A percentile compares a stretch with the other conserved stretches of the same genome.
phyloP scores from a whole-genome alignment of 2,888 invertebrate species.

The Enchytraeus crypticus region DNA sequence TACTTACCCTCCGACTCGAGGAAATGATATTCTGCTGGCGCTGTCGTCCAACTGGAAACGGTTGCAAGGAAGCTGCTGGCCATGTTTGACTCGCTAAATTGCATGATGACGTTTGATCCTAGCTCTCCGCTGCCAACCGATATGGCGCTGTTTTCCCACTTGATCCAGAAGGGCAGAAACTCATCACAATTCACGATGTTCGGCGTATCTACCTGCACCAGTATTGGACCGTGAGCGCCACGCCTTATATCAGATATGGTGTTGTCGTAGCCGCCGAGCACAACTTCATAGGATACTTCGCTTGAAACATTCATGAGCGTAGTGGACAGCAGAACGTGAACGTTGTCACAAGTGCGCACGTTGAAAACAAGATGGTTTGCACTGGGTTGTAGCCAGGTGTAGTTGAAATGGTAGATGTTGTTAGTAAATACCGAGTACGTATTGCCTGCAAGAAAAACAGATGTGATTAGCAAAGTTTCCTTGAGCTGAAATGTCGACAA shows the following conservation, averaged over 20 bases:
- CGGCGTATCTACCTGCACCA: conserved; percentile 2
- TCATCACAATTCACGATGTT: conserved; percentile 6
- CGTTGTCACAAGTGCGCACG: conserved; percentile 1
- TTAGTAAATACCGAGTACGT: too few relatives aligned
- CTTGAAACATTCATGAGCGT: background rate
- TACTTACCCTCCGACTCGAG: conserved; percentile 1
- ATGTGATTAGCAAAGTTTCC: too few relatives aligned
- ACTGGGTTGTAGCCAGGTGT: background rate
- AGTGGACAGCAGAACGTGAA: background rate
- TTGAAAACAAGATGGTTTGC: background rate
- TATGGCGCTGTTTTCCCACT: conserved; percentile 1
- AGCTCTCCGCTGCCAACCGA: conserved; percentile 1
- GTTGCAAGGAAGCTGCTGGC: background rate
- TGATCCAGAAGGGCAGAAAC: conserved; percentile 4
- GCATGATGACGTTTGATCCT: background rate
- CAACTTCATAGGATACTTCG: conserved; percentile 4
- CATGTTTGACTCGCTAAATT: background rate
- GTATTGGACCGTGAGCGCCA: background rate
- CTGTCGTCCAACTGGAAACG: background rate
- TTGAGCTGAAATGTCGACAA: too few relatives aligned
- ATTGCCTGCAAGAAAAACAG: too few relatives aligned
- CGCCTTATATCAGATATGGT: conserved; percentile 1
- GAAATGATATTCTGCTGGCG: background rate
- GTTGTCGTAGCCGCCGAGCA: background rate
- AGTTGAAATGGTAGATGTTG: too few relatives aligned